These are phyloP conservation scores for Copsychus sechellarum DNA, from an alignment of 2,113 vertebrate species.

Conservation along the genomic window DNA sequence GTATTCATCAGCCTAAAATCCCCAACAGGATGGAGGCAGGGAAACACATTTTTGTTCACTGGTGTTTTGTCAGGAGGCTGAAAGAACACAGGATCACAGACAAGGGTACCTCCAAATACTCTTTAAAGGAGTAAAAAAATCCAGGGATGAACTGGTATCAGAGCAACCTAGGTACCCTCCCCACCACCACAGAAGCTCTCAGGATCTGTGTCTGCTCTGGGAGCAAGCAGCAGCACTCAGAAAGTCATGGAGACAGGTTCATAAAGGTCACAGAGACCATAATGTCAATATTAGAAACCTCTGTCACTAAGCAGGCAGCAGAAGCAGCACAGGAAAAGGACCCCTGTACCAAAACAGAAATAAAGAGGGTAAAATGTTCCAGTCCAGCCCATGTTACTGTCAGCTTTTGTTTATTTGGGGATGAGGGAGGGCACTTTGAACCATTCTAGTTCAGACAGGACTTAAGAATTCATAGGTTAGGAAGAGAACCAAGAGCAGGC, in stretches of 20 bases:
- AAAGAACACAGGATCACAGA: not conserved
- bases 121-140: not conserved
- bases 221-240: not conserved
- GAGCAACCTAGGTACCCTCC: not conserved
- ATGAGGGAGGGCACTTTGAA: not conserved
- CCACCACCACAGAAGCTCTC: not conserved
- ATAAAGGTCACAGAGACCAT: not conserved
- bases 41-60: not conserved
- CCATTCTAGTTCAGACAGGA: not conserved
- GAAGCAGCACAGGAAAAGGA: not conserved
- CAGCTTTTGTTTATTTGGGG: not conserved
- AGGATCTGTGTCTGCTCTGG: not conserved
- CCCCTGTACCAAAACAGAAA: not conserved
- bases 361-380: not conserved
- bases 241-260: not conserved
- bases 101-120: not conserved
- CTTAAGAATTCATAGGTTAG: not conserved
- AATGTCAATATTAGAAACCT: not conserved
- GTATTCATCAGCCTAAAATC: not conserved
- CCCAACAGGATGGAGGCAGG: not conserved
- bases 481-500: not conserved
- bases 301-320: not conserved
- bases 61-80: not conserved
- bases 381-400: not conserved
- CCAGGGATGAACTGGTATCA: not conserved